Evolutionary conservation across 2,797 vertebrate species (phyloP).

Genomic region (Poecilia picta): DNA sequence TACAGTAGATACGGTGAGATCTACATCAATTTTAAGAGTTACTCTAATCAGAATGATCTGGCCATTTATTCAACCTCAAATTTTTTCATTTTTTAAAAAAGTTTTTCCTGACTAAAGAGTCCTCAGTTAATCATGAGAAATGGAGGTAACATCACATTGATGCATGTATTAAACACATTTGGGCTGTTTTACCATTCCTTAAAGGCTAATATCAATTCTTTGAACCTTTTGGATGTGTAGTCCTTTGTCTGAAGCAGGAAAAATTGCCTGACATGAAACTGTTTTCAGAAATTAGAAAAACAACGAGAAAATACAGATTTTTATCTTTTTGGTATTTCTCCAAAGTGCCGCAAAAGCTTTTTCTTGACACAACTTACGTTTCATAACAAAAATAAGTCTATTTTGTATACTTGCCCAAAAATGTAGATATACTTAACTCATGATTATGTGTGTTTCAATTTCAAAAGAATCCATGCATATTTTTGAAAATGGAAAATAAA

Average conservation of each 20-base stretch:
- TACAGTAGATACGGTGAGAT: neutral
- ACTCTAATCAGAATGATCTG: neutral
- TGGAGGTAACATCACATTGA: neutral
- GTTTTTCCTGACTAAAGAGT: neutral
- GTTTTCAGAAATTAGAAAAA: neutral
- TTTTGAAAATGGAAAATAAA: constrained; percentile 5
- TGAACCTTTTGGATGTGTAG: neutral
- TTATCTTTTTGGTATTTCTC: neutral
- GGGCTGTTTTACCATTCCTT: neutral
- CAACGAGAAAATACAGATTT: neutral
- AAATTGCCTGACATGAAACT: neutral
- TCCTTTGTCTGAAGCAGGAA: neutral
- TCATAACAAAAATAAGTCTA: neutral
- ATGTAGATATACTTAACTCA: neutral
- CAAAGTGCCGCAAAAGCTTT: neutral
- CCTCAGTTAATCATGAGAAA: neutral
- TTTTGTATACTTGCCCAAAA: neutral
- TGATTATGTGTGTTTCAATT: neutral
- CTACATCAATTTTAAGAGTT: neutral
- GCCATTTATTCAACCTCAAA: neutral
- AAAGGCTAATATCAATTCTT: neutral
- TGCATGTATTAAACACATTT: neutral
- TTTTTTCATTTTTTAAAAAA: neutral
- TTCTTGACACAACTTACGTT: neutral
- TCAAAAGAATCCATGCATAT: neutral